Evolutionary conservation across 2,888 invertebrate genomes (phyloP).

Genomic region (Tetragonisca angustula): DNA sequence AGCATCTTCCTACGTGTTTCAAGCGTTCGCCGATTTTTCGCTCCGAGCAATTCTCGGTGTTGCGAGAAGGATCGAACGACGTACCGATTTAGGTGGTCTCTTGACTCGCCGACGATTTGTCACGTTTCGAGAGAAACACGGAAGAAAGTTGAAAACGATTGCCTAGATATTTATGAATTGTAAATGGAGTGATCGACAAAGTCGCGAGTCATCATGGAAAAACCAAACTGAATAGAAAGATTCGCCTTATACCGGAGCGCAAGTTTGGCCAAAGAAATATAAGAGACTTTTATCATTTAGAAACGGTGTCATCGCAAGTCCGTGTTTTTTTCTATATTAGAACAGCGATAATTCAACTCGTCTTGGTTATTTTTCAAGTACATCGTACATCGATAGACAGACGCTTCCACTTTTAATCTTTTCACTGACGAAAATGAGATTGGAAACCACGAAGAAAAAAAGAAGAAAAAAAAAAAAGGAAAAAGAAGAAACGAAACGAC

Average conservation of each 20-base stretch:
- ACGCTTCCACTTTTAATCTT: neutral
- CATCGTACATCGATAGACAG: neutral
- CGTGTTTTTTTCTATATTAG: slow-evolving; percentile 52
- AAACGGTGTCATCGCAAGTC: slow-evolving; percentile 59
- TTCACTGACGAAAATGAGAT: neutral
- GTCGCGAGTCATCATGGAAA: slow-evolving; percentile 13
- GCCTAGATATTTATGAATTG: neutral
- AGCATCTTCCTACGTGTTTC: neutral
- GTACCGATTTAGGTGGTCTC: neutral
- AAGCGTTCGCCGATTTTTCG: neutral
- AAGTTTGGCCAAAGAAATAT: slow-evolving; percentile 52
- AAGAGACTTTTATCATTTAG: slow-evolving; percentile 59
- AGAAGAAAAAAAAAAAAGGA: too few relatives aligned
- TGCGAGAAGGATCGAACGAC: neutral
- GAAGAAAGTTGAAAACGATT: neutral
- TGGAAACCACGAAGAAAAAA: neutral
- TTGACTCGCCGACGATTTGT: neutral
- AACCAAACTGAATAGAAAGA: slow-evolving; percentile 28
- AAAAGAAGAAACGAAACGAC: neutral
- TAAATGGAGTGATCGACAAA: slow-evolving; percentile 17
- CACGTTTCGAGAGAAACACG: slow-evolving; percentile 6
- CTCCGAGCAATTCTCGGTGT: neutral
- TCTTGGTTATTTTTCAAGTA: slow-evolving; percentile 16
- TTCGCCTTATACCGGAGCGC: slow-evolving; percentile 62
- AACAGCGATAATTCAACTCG: slow-evolving; percentile 19